phyloP scores from a whole-genome alignment of 2,888 invertebrate species.

The Drosophila mayaguana region DNA sequence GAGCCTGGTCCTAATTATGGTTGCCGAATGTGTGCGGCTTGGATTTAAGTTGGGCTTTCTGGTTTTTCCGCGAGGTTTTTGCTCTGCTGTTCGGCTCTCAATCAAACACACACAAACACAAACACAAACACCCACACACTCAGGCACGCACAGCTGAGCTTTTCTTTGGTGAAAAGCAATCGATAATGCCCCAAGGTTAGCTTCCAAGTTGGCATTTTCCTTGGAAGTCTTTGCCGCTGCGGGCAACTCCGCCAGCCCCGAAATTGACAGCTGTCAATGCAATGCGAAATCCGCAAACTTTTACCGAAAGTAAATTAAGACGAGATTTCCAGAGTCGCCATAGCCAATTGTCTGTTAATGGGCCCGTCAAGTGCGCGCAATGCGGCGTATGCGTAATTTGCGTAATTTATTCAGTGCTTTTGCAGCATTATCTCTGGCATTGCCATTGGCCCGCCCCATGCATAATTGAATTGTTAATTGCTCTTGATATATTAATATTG shows the following conservation, averaged over 20 bases:
- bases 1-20: conserved; percentile 61
- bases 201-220: conserved; percentile 30
- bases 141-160: background rate
- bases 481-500: conserved; percentile 45
- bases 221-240: conserved; percentile 20
- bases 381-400: conserved; percentile 62
- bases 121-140: conserved; percentile 38
- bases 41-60: conserved; percentile 14
- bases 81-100: conserved; percentile 20
- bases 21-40: conserved; percentile 33
- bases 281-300: conserved; percentile 5
- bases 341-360: background rate
- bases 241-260: background rate
- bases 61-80: background rate
- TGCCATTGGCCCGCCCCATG: background rate
- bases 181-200: conserved; percentile 72
- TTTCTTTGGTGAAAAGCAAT: conserved; percentile 38
- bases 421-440: background rate
- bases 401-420: conserved; percentile 44
- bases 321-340: background rate
- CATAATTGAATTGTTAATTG: conserved; percentile 35
- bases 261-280: conserved; percentile 42
- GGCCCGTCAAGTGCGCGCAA: conserved; percentile 15
- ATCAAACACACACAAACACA: conserved; percentile 46
- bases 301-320: background rate